Conservation (phyloP, 2,113 vertebrate species). For the Dasyornis broadbenti region DNA sequence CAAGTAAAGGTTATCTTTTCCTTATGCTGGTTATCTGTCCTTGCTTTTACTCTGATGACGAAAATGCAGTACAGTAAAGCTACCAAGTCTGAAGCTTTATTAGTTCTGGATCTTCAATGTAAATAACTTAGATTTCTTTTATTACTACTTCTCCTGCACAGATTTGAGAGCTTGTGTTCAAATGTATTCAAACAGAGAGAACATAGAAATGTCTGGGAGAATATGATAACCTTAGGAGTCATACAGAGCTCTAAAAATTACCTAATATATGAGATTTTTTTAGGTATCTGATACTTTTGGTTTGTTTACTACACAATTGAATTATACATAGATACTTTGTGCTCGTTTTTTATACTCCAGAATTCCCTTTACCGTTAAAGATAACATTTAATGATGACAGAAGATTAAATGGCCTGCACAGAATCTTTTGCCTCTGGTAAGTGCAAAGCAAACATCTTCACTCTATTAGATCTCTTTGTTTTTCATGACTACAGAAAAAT, state of each 20-base stretch:
- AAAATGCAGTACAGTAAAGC: neutral
- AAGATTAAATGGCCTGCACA: neutral
- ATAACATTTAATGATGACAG: neutral
- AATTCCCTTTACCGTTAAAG: neutral
- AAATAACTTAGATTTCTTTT: neutral
- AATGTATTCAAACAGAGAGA: neutral
- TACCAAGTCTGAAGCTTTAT: neutral
- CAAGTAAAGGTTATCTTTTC: neutral
- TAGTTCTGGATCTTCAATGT: neutral
- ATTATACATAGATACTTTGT: neutral
- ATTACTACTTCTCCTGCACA: neutral
- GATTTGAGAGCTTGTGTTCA: neutral
- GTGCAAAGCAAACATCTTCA: constrained; percentile 27
- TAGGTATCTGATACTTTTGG: neutral
- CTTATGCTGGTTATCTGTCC: neutral
- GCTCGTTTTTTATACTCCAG: neutral
- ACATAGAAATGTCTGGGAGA: neutral
- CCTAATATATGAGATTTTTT: neutral
- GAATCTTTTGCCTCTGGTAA: constrained; percentile 8
- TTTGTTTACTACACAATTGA: neutral
- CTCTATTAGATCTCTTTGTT: neutral
- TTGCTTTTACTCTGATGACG: neutral
- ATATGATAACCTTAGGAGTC: neutral
- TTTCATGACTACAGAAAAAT: constrained; percentile 31
- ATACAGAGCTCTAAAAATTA: neutral